phyloP scores from a whole-genome alignment of 2,888 invertebrate genomes.

The Reticulitermes lucifugus region DNA sequence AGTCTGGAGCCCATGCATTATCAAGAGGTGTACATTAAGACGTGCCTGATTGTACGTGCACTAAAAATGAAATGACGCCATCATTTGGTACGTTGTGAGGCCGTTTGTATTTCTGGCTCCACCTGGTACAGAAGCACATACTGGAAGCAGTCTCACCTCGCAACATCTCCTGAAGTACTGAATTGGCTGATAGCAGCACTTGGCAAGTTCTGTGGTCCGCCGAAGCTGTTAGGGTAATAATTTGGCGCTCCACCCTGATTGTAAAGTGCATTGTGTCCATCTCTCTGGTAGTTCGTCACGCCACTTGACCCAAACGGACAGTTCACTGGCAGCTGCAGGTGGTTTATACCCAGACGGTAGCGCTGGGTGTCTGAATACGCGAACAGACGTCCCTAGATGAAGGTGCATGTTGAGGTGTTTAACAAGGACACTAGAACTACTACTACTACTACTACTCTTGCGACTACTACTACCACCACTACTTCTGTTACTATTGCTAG shows the following conservation, averaged over 20 bases:
- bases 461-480: no score
- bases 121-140: no score
- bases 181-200: conserved; percentile 71
- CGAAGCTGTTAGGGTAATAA: conserved; percentile 96
- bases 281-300: conserved; percentile 84
- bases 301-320: conserved; percentile 78
- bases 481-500: no score
- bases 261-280: conserved; percentile 73
- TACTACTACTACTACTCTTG: no score
- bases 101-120: no score
- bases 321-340: conserved; percentile 93
- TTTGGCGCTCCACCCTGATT: conserved; percentile 91
- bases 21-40: no score
- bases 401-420: not conserved
- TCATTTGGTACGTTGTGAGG: no score
- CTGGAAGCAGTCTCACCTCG: conserved; percentile 60
- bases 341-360: conserved; percentile 92
- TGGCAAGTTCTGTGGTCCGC: conserved; percentile 81
- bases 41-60: no score
- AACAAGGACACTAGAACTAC: no score
- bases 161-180: conserved; percentile 78
- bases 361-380: conserved; percentile 93
- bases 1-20: no score
- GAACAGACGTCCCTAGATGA: conserved; percentile 79
- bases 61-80: no score